phyloP scores from a whole-genome alignment of 2,797 vertebrate species.

The Poeciliopsis turneri region DNA sequence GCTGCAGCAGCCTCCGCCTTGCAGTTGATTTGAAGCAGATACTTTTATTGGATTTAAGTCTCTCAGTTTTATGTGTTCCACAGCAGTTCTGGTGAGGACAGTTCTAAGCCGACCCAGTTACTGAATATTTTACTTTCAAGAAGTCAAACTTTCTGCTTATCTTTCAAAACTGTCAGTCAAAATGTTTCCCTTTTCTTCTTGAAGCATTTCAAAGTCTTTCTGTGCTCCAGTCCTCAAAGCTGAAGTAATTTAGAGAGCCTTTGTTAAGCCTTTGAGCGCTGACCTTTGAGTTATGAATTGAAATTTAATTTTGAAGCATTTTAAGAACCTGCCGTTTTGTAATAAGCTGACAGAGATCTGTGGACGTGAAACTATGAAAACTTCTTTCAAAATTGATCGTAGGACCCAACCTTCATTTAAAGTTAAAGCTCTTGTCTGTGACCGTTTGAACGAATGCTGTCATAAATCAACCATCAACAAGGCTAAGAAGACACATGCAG shows the following conservation, averaged over 20 bases:
- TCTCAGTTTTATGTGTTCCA: background rate
- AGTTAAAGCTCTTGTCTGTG: constrained; percentile 5
- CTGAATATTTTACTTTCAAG: background rate
- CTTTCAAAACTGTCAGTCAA: background rate
- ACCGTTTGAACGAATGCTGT: background rate
- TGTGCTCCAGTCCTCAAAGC: background rate
- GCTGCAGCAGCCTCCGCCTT: background rate
- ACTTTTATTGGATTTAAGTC: background rate
- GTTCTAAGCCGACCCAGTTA: background rate
- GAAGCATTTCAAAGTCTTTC: background rate
- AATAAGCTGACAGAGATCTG: background rate
- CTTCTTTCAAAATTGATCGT: background rate
- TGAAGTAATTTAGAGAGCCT: background rate
- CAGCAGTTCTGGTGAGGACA: background rate
- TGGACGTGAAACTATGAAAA: background rate
- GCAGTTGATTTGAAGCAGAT: background rate
- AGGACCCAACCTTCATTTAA: background rate
- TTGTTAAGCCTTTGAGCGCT: background rate
- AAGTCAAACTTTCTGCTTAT: background rate
- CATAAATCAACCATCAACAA: constrained; percentile 18
- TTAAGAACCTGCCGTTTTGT: background rate
- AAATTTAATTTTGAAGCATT: background rate
- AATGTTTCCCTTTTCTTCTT: background rate
- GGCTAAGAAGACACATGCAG: background rate
- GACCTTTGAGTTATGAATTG: background rate